These are phyloP conservation scores for Henicopernis longicauda DNA, from an alignment of 2,113 vertebrate species.

Conservation along the genomic window DNA sequence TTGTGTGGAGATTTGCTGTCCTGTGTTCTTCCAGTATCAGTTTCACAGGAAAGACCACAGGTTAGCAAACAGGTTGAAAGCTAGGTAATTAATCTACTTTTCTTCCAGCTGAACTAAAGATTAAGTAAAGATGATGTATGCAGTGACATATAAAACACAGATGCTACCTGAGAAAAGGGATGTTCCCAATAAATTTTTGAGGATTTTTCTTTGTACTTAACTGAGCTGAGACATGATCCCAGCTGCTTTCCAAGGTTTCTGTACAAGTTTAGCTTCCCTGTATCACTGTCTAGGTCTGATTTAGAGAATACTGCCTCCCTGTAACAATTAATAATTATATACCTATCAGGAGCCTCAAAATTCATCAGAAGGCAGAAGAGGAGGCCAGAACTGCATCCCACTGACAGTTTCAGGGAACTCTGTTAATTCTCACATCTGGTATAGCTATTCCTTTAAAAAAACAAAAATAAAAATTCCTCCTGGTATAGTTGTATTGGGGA, in stretches of 20 bases:
- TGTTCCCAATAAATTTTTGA: neutral
- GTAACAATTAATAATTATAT: neutral
- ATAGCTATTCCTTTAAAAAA: neutral
- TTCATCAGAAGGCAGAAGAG: neutral
- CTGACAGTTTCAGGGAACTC: neutral
- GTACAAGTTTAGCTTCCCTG: rapidly evolving
- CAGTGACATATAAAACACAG: neutral
- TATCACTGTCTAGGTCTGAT: neutral
- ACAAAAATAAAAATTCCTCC: neutral
- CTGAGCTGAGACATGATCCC: neutral
- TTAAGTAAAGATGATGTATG: neutral
- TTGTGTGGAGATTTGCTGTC: neutral
- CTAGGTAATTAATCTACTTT: neutral
- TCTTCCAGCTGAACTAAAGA: neutral
- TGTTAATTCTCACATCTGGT: neutral
- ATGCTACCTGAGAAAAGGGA: neutral
- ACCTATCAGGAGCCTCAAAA: neutral
- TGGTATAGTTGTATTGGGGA: neutral
- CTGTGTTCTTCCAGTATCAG: neutral
- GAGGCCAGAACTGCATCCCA: neutral
- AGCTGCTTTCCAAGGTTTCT: neutral
- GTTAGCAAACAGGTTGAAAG: neutral
- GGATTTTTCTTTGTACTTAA: neutral
- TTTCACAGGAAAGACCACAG: too few species aligned
- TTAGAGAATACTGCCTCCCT: neutral